phyloP scores from a whole-genome alignment of 2,888 invertebrate species.

The Exephanes ischioxanthus region DNA sequence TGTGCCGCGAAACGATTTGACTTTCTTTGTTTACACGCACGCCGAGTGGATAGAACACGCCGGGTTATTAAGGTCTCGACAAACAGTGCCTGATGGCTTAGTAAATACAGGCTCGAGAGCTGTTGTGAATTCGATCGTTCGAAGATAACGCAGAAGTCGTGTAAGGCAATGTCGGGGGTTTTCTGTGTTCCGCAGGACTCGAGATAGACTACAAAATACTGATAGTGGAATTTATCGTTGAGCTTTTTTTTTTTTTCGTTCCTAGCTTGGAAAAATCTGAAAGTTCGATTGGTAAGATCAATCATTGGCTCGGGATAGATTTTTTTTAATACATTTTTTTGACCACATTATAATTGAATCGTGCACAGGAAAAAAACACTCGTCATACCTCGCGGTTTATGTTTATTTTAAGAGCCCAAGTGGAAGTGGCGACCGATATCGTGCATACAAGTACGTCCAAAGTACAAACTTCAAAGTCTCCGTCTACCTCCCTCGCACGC shows the following conservation, averaged over 20 bases:
- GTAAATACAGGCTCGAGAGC: conserved; percentile 1
- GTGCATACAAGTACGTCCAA: conserved; percentile 35
- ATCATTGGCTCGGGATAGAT: not conserved
- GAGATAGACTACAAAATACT: not conserved
- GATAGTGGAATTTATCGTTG: not conserved
- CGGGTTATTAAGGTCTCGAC: not conserved
- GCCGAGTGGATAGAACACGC: not conserved
- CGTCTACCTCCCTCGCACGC: conserved; percentile 39
- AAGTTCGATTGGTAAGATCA: not conserved
- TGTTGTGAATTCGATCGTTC: not conserved
- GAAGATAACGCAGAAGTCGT: not conserved
- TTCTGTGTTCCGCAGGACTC: not conserved
- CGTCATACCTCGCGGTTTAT: not conserved
- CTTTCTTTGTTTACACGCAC: not conserved
- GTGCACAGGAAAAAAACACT: not conserved
- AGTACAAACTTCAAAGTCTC: conserved; percentile 49
- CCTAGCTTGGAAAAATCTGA: not conserved
- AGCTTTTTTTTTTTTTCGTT: not conserved
- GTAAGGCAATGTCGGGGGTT: not conserved
- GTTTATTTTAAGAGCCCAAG: not conserved
- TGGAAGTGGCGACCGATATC: not conserved
- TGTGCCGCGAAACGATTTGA: not conserved
- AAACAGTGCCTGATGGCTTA: not conserved
- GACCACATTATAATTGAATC: not conserved
- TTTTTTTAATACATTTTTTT: not conserved